Evolutionary conservation across 53 echinoderm and acorn worm species (phyloP).

Genomic region (Echinometra lucunter): DNA sequence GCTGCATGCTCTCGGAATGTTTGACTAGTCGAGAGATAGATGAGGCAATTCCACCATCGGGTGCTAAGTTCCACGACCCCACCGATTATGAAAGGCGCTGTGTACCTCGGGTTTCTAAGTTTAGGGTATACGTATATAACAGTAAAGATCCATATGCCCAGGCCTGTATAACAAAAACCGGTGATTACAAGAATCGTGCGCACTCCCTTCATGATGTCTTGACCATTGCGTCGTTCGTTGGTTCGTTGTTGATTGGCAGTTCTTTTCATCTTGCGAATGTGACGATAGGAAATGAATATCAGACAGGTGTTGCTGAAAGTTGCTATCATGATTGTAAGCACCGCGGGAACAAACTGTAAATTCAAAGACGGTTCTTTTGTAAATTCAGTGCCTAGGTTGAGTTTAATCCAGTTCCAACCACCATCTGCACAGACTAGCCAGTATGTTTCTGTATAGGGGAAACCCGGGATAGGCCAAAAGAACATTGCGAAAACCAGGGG

Average conservation of each 20-base stretch:
- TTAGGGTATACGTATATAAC: neutral
- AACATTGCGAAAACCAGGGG: neutral
- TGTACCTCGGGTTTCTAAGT: neutral
- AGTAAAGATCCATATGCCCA: neutral
- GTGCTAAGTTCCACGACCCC: conserved; percentile 1
- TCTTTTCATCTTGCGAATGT: neutral
- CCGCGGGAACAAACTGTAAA: neutral
- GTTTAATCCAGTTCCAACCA: neutral
- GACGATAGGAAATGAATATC: conserved; percentile 3
- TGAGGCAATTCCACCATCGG: conserved; percentile 19
- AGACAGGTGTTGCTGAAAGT: neutral
- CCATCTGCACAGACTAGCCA: neutral
- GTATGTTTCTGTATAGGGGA: neutral
- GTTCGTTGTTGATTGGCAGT: neutral
- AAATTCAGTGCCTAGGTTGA: neutral
- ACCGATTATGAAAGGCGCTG: neutral
- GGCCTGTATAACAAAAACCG: neutral
- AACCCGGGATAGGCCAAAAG: conserved; percentile 1
- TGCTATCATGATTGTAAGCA: neutral
- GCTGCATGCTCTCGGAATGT: neutral
- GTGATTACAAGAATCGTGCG: conserved; percentile 16
- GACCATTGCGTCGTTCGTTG: neutral
- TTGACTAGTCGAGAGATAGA: conserved; percentile 12
- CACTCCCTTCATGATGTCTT: neutral
- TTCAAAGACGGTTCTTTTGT: neutral